Conservation (phyloP, 2,888 invertebrate species). For the Eristalis tenax region DNA sequence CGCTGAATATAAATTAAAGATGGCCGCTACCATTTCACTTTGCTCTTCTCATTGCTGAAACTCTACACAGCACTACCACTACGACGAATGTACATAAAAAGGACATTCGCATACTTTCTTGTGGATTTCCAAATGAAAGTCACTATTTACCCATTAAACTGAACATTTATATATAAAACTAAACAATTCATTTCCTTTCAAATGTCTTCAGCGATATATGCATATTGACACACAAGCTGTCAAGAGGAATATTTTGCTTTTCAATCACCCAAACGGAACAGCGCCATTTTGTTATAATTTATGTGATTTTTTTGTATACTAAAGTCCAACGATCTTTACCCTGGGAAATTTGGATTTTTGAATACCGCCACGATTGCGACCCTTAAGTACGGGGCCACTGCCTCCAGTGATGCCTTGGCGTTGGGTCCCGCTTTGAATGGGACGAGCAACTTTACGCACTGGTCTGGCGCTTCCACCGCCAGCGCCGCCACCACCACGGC, state of each 20-base stretch:
- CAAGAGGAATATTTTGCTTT: conserved; percentile 48
- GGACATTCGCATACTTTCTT: conserved; percentile 17
- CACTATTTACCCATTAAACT: conserved; percentile 65
- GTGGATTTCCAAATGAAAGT: conserved; percentile 44
- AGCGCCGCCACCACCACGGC: conserved; percentile 82
- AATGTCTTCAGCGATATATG: conserved; percentile 41
- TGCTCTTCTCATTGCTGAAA: conserved; percentile 15
- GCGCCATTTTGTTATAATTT: conserved; percentile 60
- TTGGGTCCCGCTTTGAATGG: conserved; percentile 81
- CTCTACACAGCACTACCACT: conserved; percentile 52
- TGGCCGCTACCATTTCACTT: conserved; percentile 52
- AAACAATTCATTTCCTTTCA: conserved; percentile 43
- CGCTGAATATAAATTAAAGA: conserved; percentile 61
- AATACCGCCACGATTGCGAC: conserved; percentile 87
- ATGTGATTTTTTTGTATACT: conserved; percentile 25
- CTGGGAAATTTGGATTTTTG: conserved; percentile 82
- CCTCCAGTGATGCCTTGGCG: conserved; percentile 81
- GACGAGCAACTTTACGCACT: conserved; percentile 83
- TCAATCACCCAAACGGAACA: conserved; percentile 57
- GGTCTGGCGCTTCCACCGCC: conserved; percentile 83
- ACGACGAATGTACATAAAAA: conserved; percentile 32
- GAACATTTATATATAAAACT: conserved; percentile 57
- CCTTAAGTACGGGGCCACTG: conserved; percentile 85
- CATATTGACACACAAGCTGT: conserved; percentile 55
- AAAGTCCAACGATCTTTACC: conserved; percentile 77